A percentile compares a stretch with the other conserved stretches of the same genome.
Conservation (phyloP, 2,113 vertebrate species). For the Bungarus multicinctus region DNA sequence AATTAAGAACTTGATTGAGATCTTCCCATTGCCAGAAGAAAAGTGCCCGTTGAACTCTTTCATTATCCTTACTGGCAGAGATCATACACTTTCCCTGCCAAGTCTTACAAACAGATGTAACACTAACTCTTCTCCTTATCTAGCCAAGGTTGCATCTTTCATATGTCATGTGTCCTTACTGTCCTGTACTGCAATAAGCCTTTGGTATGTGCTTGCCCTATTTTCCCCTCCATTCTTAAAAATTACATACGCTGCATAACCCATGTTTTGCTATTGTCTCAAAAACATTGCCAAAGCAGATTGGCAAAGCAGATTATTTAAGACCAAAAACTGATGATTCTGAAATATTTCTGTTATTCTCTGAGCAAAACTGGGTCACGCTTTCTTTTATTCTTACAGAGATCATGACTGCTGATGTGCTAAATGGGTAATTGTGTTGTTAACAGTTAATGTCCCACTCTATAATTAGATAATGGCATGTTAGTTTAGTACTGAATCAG, state of each 20-base stretch:
- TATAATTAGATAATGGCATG: slow-evolving; percentile 40
- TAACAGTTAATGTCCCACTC: slow-evolving; percentile 25
- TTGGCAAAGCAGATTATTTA: background rate
- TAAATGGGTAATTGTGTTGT: slow-evolving; percentile 28
- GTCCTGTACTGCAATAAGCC: background rate
- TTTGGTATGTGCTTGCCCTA: background rate
- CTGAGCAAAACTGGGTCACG: background rate
- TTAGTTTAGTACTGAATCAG: slow-evolving; percentile 33
- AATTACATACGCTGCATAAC: background rate
- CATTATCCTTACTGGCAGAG: slow-evolving; percentile 14
- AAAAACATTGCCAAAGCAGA: background rate
- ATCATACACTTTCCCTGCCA: background rate
- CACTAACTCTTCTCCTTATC: slow-evolving; percentile 4
- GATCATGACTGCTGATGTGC: slow-evolving; percentile 27
- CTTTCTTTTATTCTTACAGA: slow-evolving; percentile 38
- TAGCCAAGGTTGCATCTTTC: background rate
- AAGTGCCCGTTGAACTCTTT: slow-evolving; percentile 15
- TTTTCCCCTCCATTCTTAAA: background rate
- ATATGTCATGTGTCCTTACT: slow-evolving; percentile 5
- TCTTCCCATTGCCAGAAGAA: background rate
- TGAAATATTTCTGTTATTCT: background rate
- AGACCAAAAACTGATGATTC: background rate
- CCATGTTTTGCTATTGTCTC: background rate
- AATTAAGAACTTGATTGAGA: background rate
- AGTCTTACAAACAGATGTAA: background rate